Evolutionary conservation across 2,797 vertebrate species (phyloP).

Genomic region (Anguilla anguilla): DNA sequence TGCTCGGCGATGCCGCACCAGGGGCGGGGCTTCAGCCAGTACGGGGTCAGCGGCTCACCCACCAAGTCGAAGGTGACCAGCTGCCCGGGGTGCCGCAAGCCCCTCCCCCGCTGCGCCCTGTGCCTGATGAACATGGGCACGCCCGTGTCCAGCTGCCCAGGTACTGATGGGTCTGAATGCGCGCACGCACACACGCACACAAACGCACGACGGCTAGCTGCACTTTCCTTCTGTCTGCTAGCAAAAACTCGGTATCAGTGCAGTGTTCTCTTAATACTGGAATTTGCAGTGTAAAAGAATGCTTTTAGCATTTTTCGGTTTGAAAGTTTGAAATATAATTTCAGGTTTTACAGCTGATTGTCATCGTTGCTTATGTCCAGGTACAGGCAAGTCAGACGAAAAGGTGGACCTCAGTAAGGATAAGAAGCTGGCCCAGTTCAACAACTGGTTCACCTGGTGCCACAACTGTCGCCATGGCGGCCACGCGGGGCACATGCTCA

Average conservation of each 20-base stretch:
- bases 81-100: conserved; percentile 96
- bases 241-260: not conserved
- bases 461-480: conserved; percentile 98
- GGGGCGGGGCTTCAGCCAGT: conserved; percentile 95
- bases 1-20: conserved; percentile 93
- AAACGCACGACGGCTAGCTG: not conserved
- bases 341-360: not conserved
- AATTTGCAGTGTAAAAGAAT: not conserved
- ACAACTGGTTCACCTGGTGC: conserved; percentile 99
- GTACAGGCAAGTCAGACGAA: conserved; percentile 91
- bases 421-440: conserved; percentile 97
- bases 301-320: not conserved
- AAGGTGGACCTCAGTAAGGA: conserved; percentile 95
- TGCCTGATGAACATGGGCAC: conserved; percentile 99
- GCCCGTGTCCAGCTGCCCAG: conserved; percentile 90
- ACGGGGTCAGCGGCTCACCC: conserved; percentile 94
- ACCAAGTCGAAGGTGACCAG: conserved; percentile 99
- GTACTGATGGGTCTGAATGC: conserved; percentile 56
- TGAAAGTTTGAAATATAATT: not conserved
- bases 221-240: not conserved
- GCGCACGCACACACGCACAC: not conserved
- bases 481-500: conserved; percentile 97
- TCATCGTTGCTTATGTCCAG: conserved; percentile 58
- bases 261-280: not conserved
- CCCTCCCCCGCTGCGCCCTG: conserved; percentile 94